Evolutionary conservation across 1,140 invertebrate species (phyloP).

Genomic region (Goniozus legneri): DNA sequence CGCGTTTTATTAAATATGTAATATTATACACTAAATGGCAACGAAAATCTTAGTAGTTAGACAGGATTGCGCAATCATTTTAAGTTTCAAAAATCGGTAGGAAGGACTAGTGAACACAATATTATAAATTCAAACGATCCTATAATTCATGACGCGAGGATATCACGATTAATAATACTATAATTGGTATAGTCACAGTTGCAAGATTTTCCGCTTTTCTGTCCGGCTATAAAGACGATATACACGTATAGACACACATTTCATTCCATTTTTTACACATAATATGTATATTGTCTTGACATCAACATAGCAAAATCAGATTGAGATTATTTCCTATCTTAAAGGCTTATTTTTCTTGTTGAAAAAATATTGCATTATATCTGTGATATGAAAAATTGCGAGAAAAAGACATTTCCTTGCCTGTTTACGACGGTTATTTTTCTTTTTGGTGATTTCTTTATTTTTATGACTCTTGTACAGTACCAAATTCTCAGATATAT

Average conservation of each 20-base stretch:
- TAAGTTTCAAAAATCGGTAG: conserved; percentile 13
- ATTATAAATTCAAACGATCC: conserved; percentile 19
- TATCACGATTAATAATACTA: neutral
- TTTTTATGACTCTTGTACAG: neutral
- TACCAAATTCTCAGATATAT: neutral
- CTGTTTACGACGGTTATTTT: conserved; percentile 8
- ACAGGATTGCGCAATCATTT: conserved; percentile 11
- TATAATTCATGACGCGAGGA: conserved; percentile 20
- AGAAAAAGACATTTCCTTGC: conserved; percentile 18
- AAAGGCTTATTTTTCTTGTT: conserved; percentile 26
- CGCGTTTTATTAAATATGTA: conserved; percentile 15
- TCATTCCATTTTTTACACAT: conserved; percentile 16
- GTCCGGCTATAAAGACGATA: too few species aligned
- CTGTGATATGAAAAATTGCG: conserved; percentile 29
- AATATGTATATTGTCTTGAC: conserved; percentile 25
- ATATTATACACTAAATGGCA: conserved; percentile 16
- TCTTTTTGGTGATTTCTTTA: conserved; percentile 6
- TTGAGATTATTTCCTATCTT: conserved; percentile 18
- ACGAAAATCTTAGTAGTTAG: too few species aligned
- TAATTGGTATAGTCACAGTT: neutral
- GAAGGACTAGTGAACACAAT: conserved; percentile 26
- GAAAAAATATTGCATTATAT: conserved; percentile 39
- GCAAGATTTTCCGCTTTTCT: too few species aligned
- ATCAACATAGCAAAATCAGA: conserved; percentile 27
- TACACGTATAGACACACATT: conserved; percentile 12